Percentiles rank a stretch among this genome's conserved stretches.
These are phyloP conservation scores for Ctenicera cuprea DNA, from an alignment of 2,888 invertebrate genomes.

Conservation along the genomic window DNA sequence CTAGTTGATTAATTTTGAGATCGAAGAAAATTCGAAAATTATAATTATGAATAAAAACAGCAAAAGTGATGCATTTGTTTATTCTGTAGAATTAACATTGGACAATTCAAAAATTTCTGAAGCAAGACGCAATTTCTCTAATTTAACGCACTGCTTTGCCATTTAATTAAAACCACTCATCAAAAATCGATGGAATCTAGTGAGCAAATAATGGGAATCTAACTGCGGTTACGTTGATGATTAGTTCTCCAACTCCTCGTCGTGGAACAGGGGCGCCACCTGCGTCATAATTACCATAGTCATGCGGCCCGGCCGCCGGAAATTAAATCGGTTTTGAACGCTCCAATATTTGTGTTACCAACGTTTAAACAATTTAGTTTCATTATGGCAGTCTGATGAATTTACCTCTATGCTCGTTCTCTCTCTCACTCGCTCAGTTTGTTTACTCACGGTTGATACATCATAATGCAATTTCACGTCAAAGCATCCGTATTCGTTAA, in stretches of 20 bases:
- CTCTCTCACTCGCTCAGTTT: neutral
- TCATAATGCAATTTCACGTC: slow-evolving; percentile 44
- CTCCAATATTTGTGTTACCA: slow-evolving; percentile 70
- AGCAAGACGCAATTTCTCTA: no score
- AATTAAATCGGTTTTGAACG: slow-evolving; percentile 71
- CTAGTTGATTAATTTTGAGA: no score
- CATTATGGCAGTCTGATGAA: slow-evolving; percentile 62
- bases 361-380: slow-evolving; percentile 71
- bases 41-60: no score
- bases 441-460: slow-evolving; percentile 41
- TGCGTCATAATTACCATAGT: slow-evolving; percentile 74
- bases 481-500: slow-evolving; percentile 34
- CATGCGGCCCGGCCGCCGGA: slow-evolving; percentile 70
- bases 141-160: neutral
- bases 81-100: no score
- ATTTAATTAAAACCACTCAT: slow-evolving; percentile 37
- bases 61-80: no score
- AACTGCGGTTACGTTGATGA: slow-evolving; percentile 71
- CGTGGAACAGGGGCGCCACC: slow-evolving; percentile 70
- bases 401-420: slow-evolving; percentile 38
- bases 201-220: slow-evolving; percentile 71
- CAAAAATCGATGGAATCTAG: slow-evolving; percentile 46
- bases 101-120: no score
- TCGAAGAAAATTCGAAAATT: no score
- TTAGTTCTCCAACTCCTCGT: slow-evolving; percentile 68